Evolutionary conservation across 2,888 invertebrate species (phyloP).

Genomic region (Adelphocoris suturalis): DNA sequence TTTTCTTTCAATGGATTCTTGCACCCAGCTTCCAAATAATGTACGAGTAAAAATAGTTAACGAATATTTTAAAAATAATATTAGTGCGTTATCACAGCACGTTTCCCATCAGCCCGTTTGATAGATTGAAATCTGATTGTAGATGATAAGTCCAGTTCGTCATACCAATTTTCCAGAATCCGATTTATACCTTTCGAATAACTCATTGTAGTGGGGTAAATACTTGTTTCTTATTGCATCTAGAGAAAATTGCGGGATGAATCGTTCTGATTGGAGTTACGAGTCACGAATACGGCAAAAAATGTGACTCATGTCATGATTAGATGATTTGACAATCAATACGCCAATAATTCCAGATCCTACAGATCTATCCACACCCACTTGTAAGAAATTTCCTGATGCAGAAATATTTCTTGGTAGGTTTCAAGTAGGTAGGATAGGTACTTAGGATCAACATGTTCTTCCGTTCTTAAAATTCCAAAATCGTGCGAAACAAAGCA

Average conservation of each 20-base stretch:
- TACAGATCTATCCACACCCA: background rate
- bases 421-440: no score
- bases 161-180: no score
- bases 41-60: slow-evolving; percentile 1
- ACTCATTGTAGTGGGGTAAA: no score
- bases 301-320: background rate
- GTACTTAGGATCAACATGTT: background rate
- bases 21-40: background rate
- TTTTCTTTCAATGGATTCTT: no score
- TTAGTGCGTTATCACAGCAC: slow-evolving; percentile 30
- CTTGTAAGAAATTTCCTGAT: background rate
- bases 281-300: background rate
- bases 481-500: background rate
- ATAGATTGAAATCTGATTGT: background rate
- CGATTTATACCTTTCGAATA: no score
- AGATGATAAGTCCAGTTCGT: no score
- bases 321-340: background rate
- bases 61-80: slow-evolving; percentile 14
- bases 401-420: no score
- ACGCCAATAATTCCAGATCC: background rate
- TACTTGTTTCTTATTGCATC: no score
- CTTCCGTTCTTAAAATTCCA: background rate
- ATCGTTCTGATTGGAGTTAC: background rate
- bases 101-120: background rate
- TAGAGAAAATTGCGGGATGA: no score